Evolutionary conservation across 2,888 invertebrate genomes (phyloP), one percentile per base, ranked within the genome.

Genomic region (Apomyelois bistriatella): DNA sequence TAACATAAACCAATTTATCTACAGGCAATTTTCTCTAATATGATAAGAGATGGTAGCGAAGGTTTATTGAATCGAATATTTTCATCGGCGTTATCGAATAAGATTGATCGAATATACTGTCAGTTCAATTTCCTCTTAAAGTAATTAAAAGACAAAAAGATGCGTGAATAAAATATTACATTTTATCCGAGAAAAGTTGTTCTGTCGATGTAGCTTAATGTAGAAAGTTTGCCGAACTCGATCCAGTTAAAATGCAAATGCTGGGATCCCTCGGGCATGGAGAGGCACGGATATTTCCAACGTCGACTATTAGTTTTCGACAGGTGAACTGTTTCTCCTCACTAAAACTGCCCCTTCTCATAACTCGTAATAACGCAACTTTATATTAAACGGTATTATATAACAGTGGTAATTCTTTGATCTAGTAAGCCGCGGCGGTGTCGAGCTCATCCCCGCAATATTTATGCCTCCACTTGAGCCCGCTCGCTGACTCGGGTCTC

Each of bases 201-300:
- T 61, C 61, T 65, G 70, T 65, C 65, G 61, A 66, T 72, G 70
- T 70, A 68, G 74, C 70, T 69, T 75, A 74, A 82, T 81, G 75
- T 78, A 74, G 77, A 83, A 85, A 84, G 73, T 85, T 83, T 61
- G 51, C 59, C 61, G 62, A 73, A 74, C 74, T 68, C 60, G 62
- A 73, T 79, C 66, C 68, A 66, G 72, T 77, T 73, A 70, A 77
- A 79, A 85, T 82, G 79, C 73, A 79, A 85, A 85, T 82, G 59
- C 62, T 54, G 58, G 55, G 63, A 65, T 70, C 72, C 66, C 64
- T 59, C 59, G 55, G 58, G 61, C 62, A 59, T 51, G 54, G 56
- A 15, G 40, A 22, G 41, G 52, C 56, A 63, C 55, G 50, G 63
- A 57, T 58, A 56, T 56, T 55, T 61, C 56, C 49, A 56, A 36